Conservation (phyloP, 2,888 invertebrate genomes). For the Eupeodes luniger region DNA sequence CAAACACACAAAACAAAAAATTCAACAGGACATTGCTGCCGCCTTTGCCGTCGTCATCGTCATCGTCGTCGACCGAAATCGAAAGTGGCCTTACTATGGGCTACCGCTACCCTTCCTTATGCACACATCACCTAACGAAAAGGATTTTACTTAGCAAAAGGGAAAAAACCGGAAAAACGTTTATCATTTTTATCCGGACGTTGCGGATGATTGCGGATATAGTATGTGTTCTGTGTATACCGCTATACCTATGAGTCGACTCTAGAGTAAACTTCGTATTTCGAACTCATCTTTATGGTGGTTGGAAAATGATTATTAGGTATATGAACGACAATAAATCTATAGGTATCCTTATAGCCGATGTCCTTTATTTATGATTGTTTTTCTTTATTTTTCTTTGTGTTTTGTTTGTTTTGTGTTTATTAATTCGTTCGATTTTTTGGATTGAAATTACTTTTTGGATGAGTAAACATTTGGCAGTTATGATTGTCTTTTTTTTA, state of each 20-base stretch:
- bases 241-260: conserved; percentile 2
- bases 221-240: neutral
- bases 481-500: conserved; percentile 49
- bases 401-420: neutral
- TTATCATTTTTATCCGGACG: conserved; percentile 75
- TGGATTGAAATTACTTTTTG: conserved; percentile 72
- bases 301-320: conserved; percentile 23
- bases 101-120: neutral
- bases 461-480: conserved; percentile 64
- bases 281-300: conserved; percentile 14
- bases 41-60: no score
- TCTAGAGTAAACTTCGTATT: neutral
- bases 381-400: conserved; percentile 12
- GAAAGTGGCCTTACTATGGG: conserved; percentile 61
- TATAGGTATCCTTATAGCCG: neutral
- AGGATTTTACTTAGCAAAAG: conserved; percentile 18
- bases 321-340: conserved; percentile 25
- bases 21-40: conserved; percentile 34
- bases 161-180: conserved; percentile 65
- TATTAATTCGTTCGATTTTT: conserved; percentile 34
- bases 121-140: neutral
- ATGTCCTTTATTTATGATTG: conserved; percentile 53
- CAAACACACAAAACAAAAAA: conserved; percentile 28
- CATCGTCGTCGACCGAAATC: conserved; percentile 49
- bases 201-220: conserved; percentile 73